phyloP scores from a whole-genome alignment of 92 coral and sea anemone genomes.

The Phenganax stokvisi region DNA sequence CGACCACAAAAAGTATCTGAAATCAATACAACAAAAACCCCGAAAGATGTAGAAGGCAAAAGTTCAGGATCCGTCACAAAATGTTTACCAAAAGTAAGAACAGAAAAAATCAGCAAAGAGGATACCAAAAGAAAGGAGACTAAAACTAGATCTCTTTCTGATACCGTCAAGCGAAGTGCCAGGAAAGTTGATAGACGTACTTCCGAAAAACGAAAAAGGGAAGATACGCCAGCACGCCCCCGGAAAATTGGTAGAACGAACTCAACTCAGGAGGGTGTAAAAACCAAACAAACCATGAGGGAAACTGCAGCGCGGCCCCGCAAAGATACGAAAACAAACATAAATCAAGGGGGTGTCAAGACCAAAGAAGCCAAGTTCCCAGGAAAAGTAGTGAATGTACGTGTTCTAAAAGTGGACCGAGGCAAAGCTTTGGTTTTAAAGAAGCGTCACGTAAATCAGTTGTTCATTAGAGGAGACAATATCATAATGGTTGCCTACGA shows the following conservation, averaged over 20 bases:
- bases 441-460: constrained; percentile 87
- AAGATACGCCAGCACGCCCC: constrained; percentile 2
- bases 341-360: neutral
- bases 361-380: constrained; percentile 27
- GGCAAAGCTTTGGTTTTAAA: constrained; percentile 71
- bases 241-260: constrained; percentile 3
- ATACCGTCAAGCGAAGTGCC: neutral
- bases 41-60: neutral
- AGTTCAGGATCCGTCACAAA: neutral
- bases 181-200: too few relatives aligned
- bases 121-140: neutral
- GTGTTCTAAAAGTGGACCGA: constrained; percentile 52
- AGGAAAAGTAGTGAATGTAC: constrained; percentile 18
- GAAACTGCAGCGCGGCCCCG: neutral
- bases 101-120: neutral
- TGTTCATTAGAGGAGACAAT: constrained; percentile 93
- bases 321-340: constrained; percentile 4
- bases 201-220: constrained; percentile 14
- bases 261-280: neutral
- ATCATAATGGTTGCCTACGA: constrained; percentile 84
- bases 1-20: neutral
- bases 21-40: neutral
- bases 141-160: neutral
- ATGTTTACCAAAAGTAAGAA: neutral
- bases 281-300: constrained; percentile 13